These are phyloP conservation scores for Drosophila nr. perissopoda DNA, from an alignment of 2,888 invertebrate genomes.

Conservation along the genomic window DNA sequence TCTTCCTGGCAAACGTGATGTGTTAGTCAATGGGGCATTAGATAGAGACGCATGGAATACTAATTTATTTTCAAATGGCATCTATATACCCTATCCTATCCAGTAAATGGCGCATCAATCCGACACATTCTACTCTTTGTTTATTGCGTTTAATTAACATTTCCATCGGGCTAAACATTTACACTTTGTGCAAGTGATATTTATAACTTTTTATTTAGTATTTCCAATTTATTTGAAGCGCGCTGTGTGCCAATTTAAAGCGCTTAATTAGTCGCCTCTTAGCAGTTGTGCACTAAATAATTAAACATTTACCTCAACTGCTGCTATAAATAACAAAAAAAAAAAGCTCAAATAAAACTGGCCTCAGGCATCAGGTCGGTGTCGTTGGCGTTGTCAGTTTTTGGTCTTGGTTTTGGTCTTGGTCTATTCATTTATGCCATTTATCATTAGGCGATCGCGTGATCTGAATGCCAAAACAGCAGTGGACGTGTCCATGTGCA, in stretches of 20 bases:
- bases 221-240: conserved; percentile 17
- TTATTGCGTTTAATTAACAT: conserved; percentile 40
- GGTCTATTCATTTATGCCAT: conserved; percentile 56
- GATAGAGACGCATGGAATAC: conserved; percentile 26
- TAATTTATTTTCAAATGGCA: conserved; percentile 17
- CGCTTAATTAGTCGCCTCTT: conserved; percentile 46
- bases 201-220: conserved; percentile 27
- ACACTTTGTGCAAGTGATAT: conserved; percentile 15
- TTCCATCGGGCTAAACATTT: conserved; percentile 11
- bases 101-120: conserved; percentile 16
- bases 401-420: conserved; percentile 32
- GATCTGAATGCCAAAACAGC: conserved; percentile 65
- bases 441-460: conserved; percentile 62
- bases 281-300: conserved; percentile 64
- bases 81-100: conserved; percentile 5
- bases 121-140: conserved; percentile 12
- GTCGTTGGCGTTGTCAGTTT: conserved; percentile 19
- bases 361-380: conserved; percentile 30
- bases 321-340: conserved; percentile 1
- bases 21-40: conserved; percentile 24
- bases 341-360: neutral
- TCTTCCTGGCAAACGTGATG: conserved; percentile 21
- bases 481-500: conserved; percentile 46
- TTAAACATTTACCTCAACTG: conserved; percentile 31
- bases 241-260: conserved; percentile 31